A percentile compares a stretch with the other conserved stretches of the same genome.
Conservation (phyloP, 2,797 vertebrate genomes). For the Parauchenoglanis punctatus region DNA sequence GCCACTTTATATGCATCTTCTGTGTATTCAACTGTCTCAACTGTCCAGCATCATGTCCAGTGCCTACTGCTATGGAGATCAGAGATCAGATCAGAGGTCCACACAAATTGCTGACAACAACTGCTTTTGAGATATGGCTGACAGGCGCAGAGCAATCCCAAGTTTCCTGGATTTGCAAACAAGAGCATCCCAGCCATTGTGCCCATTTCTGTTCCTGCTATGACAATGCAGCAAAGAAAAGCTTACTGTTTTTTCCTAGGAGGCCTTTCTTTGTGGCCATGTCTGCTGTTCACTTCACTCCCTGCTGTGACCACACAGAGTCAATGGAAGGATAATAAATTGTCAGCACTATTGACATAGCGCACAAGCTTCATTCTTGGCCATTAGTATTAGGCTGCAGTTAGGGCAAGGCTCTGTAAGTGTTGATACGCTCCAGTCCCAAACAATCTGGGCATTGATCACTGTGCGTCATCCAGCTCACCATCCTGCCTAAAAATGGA, state of each 20-base stretch:
- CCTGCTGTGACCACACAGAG: slow-evolving; percentile 17
- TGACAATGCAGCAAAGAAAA: slow-evolving; percentile 9
- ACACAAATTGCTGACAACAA: not conserved
- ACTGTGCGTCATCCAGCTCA: not conserved
- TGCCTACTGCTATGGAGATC: not conserved
- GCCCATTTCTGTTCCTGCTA: not conserved
- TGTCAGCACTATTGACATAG: not conserved
- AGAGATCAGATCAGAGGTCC: not conserved
- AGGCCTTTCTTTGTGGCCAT: not conserved
- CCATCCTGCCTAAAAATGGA: not conserved
- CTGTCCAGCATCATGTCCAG: not conserved
- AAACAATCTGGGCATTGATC: not conserved
- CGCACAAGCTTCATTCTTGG: not conserved
- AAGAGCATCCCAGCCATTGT: slow-evolving; percentile 3
- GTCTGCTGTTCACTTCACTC: not conserved
- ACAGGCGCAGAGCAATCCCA: slow-evolving; percentile 2
- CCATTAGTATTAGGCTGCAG: not conserved
- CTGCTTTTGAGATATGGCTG: not conserved
- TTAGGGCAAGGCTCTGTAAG: not conserved
- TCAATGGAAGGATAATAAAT: slow-evolving; percentile 11
- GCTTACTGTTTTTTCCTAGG: not conserved
- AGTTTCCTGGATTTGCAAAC: slow-evolving; percentile 4
- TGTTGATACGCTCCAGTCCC: not conserved
- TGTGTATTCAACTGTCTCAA: not conserved
- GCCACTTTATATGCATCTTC: not conserved